Base-by-base conservation (phyloP, 2,113 vertebrate species). In the Lagopus leucura region DNA sequence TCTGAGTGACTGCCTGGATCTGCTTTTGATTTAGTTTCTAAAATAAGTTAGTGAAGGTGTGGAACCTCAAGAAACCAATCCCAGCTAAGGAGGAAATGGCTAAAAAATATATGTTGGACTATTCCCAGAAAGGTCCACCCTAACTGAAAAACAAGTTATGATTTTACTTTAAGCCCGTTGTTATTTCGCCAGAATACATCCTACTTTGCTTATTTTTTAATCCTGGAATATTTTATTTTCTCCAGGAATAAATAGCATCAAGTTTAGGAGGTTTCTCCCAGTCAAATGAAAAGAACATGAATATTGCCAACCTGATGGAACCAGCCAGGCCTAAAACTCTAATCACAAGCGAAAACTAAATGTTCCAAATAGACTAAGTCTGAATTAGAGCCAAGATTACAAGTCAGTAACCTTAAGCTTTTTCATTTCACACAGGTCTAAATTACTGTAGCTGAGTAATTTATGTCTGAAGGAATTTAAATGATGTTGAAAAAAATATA, bases 71-170 rank as follows among this genome's bases (percentile, higher is more conserved):
- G 48, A 81, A 94, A 86, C 82, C 74, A 96, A 85, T 95, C 82
- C n/a, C 50, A 80, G 66, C 63, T 89, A 47, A 82, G 57, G 67
- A 79, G 84, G 92, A 97, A 95, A 94, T 72, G 76, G 66, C 82
- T 80, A 86, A 94, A 94, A 94, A 78, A 89, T 91, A 85, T 90
- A 71, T 9, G 6, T 86, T 93, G 79, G 92, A 72, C 73, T 45
- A 9, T 55, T 83, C 77, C 94, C 96, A 97, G 88, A 82, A 93
- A 91, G 82, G 88, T 89, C 94, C 88, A 43, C 92, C 94, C 96
- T 93, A 61, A 45, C 64, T 87, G 86, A 88, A 94, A 97, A 96
- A 92, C 87, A 96, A 91, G 76, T 88, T 96, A 43, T 81, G 95
- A 80, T 90, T 97, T 90, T 89, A 86, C 85, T 95, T 92, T 77